Evolutionary conservation across 2,888 invertebrate genomes (phyloP).

Genomic region (Acleris sparsana): DNA sequence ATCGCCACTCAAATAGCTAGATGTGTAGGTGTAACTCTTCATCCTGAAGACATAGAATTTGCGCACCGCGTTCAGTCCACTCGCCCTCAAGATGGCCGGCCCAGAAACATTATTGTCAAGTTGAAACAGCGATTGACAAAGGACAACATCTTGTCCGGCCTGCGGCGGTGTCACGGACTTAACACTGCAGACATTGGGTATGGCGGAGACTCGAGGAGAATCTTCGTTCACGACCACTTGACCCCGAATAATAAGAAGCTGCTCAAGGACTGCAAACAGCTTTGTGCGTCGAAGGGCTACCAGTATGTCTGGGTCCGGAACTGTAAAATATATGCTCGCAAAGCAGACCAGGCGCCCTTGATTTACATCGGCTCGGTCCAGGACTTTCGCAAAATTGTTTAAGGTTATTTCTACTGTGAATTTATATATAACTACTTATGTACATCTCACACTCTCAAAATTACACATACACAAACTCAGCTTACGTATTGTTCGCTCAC

Average conservation of each 20-base stretch:
- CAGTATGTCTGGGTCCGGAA: constrained; percentile 13
- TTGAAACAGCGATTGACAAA: background rate
- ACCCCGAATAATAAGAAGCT: constrained; percentile 14
- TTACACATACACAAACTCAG: no score
- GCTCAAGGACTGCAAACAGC: background rate
- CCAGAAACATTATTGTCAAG: constrained; percentile 4
- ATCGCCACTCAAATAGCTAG: constrained; percentile 6
- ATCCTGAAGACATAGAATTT: constrained; percentile 14
- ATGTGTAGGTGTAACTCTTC: constrained; percentile 12
- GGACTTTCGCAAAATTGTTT: no score
- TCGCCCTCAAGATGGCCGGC: background rate
- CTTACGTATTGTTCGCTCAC: no score
- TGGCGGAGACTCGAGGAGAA: background rate
- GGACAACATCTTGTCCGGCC: background rate
- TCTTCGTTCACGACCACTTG: constrained; percentile 11
- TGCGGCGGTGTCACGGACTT: background rate
- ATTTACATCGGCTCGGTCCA: background rate
- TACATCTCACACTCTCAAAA: no score
- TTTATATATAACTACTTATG: no score
- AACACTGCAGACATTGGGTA: background rate
- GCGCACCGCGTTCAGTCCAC: constrained; percentile 7
- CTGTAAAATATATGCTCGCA: constrained; percentile 8
- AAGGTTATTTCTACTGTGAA: no score
- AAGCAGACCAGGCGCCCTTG: background rate
- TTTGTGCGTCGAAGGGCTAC: background rate